A percentile compares a stretch with the other conserved stretches of the same genome.
These are phyloP conservation scores for Parazoanthus darwini DNA, from an alignment of 92 coral and sea anemone genomes.

Conservation along the genomic window DNA sequence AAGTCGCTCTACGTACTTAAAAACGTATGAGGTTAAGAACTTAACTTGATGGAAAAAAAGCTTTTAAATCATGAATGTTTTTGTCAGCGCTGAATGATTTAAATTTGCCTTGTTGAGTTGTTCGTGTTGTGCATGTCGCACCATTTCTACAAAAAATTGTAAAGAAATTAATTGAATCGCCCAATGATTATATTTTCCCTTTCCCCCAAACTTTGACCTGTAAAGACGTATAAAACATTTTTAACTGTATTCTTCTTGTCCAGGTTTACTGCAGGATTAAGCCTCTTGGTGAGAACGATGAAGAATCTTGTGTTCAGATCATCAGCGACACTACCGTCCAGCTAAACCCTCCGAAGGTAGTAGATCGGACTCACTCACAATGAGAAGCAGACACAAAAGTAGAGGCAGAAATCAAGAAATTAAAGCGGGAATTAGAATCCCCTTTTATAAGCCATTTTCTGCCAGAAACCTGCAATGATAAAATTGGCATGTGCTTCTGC, in stretches of 20 bases:
- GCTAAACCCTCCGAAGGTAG: conserved; percentile 93
- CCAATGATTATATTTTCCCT: no score
- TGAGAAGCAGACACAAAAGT: background rate
- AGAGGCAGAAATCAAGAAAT: background rate
- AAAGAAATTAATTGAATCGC: no score
- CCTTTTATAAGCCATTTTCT: background rate
- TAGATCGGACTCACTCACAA: background rate
- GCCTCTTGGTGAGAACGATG: conserved; percentile 92
- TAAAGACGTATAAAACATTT: background rate
- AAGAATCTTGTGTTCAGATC: conserved; percentile 91
- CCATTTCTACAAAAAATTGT: no score
- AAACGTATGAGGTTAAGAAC: no score
- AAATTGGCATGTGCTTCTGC: no score
- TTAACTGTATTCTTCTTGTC: background rate
- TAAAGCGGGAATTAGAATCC: background rate
- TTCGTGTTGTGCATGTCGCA: no score
- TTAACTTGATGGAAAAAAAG: background rate
- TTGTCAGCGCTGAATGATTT: no score
- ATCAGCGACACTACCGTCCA: conserved; percentile 72
- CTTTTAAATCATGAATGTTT: no score
- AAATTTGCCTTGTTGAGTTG: no score
- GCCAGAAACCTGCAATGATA: no score
- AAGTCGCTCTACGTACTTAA: background rate
- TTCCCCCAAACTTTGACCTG: background rate
- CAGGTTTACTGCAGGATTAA: conserved; percentile 95